phyloP scores from a whole-genome alignment of 2,797 vertebrate genomes.

The Eremophila alpestris region DNA sequence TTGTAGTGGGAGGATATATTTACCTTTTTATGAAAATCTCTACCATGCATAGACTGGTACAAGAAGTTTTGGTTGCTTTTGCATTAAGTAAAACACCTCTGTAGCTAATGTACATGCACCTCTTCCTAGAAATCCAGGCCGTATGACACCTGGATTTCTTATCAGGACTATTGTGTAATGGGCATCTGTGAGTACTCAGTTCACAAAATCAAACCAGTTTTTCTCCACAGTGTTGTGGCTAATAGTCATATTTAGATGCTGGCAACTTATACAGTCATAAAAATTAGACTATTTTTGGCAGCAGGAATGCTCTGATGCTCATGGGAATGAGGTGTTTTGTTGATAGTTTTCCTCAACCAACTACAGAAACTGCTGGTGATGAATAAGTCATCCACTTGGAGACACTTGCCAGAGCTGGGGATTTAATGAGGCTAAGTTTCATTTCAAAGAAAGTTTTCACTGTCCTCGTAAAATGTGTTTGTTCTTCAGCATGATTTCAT shows the following conservation, averaged over 20 bases:
- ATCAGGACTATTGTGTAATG: background rate
- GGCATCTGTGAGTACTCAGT: background rate
- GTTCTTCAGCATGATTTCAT: constrained; percentile 13
- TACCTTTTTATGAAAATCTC: background rate
- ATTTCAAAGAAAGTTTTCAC: constrained; percentile 15
- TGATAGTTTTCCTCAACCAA: background rate
- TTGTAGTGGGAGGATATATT: background rate
- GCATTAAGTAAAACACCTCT: background rate
- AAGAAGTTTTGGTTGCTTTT: background rate
- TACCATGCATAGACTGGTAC: background rate
- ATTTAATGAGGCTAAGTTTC: background rate
- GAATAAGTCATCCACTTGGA: background rate
- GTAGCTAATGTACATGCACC: background rate
- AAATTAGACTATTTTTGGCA: constrained; percentile 43
- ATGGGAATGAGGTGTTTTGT: constrained; percentile 3
- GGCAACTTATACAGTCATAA: background rate
- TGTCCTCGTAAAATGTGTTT: constrained; percentile 6
- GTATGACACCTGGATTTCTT: background rate
- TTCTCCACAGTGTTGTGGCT: background rate
- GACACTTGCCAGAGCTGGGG: background rate
- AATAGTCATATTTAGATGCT: constrained; percentile 12
- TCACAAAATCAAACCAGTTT: constrained; percentile 23
- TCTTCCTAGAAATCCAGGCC: background rate
- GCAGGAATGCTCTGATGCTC: background rate
- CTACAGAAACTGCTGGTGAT: background rate